Evolutionary conservation across 2,888 invertebrate species (phyloP), one percentile per base, ranked within the genome.

Genomic region (Eulithis testata): DNA sequence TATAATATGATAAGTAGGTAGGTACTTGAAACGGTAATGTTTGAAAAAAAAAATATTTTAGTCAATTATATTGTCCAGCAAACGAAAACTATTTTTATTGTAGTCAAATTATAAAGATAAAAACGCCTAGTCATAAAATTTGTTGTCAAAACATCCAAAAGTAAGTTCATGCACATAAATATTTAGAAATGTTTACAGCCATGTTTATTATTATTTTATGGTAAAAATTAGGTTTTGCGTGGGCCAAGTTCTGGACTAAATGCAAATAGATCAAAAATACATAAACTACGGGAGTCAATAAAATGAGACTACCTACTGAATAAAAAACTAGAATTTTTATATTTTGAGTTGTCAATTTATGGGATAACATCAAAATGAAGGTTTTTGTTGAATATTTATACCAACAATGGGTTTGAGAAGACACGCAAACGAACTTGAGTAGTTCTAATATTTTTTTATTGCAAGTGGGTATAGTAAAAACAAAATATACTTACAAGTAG

Each of bases 121-220:
- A 52, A 60, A 60, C 6, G 36, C 2, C 12, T 31, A n/a, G 21
- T 31, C 47, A 49, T 58, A 36, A 59, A 64, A 54, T 44, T 49
- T 11, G 12, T 50, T 50, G 53, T 47, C 37, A 59, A 54, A 52
- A 54, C 11, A 31, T 47, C 9, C 45, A 66, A 75, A 73, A 69
- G 63, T 62, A 68, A 73, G 70, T 55, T 31, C 7, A 44, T 44
- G 31, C 43, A 54, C 36, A 62, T 59, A 59, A 47, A 63, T 73
- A 78, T 76, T 76, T 74, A 70, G 58, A 65, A 69, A 66, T 76
- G 70, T 75, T 72, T 54, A 72, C 65, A 70, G 67, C 69, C 69
- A 60, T 71, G 68, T 75, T 76, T 76, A 75, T 74, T 74, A 68
- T 68, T 70, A 75, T 77, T 72, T 72, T 68, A 72, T 68, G 60